A percentile compares a stretch with the other conserved stretches of the same genome.
Conservation (phyloP, 1,140 invertebrate species). For the Diploscapter pachys region DNA sequence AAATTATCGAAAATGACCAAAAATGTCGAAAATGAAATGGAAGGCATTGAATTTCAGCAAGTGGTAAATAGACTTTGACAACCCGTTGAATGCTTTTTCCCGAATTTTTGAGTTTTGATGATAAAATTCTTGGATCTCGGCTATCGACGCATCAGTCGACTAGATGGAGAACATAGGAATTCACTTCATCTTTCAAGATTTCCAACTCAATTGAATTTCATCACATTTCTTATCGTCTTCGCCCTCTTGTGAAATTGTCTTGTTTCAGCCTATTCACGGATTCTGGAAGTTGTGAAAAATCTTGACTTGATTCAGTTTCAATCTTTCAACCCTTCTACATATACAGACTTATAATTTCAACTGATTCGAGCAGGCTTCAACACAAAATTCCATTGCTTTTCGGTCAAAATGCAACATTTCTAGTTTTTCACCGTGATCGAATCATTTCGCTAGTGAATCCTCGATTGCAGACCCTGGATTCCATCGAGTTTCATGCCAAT, state of each 20-base stretch:
- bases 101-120: too few species aligned
- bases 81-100: neutral
- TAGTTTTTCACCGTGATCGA: neutral
- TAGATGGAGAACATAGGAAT: too few species aligned
- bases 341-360: neutral
- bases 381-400: neutral
- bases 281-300: constrained; percentile 1
- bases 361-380: neutral
- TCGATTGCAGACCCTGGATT: constrained; percentile 48
- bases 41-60: too few species aligned
- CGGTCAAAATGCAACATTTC: neutral
- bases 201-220: too few species aligned
- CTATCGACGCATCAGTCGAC: too few species aligned
- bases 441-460: neutral
- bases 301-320: neutral
- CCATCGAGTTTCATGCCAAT: constrained; percentile 56
- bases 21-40: too few species aligned
- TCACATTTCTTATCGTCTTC: neutral
- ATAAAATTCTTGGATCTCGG: too few species aligned
- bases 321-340: neutral
- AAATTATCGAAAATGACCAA: neutral
- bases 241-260: neutral
- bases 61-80: neutral
- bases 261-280: neutral
- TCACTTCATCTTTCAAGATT: too few species aligned